phyloP scores from a whole-genome alignment of 2,797 vertebrate species.

The Pseudomugil tenellus region DNA sequence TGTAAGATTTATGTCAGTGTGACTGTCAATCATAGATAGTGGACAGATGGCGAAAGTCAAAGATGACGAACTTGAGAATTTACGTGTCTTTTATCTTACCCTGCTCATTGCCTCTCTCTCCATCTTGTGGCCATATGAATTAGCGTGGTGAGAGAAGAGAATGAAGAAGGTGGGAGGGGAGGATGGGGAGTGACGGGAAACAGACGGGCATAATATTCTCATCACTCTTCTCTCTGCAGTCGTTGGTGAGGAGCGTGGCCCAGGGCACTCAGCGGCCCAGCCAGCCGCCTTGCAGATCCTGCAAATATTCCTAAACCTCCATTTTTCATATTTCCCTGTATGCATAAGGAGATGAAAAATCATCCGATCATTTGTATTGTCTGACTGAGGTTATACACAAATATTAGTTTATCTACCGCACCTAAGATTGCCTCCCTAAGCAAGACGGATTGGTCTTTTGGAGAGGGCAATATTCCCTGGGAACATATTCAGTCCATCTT shows the following conservation, averaged over 20 bases:
- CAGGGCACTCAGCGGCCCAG: conserved; percentile 93
- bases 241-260: conserved; percentile 88
- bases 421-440: conserved; percentile 96
- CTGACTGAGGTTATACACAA: conserved; percentile 98
- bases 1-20: conserved; percentile 91
- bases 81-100: conserved; percentile 75
- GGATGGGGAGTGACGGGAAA: conserved; percentile 88
- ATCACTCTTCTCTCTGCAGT: conserved; percentile 95
- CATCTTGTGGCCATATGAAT: conserved; percentile 93
- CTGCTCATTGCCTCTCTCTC: conserved; percentile 80
- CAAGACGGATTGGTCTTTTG: conserved; percentile 94
- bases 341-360: conserved; percentile 99
- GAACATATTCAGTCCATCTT: conserved; percentile 94
- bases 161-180: conserved; percentile 78
- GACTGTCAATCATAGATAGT: conserved; percentile 91
- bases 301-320: conserved; percentile 96
- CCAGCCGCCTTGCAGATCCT: conserved; percentile 90
- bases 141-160: conserved; percentile 85
- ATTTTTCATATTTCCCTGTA: conserved; percentile 99
- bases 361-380: conserved; percentile 98
- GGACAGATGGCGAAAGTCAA: conserved; percentile 57
- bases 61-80: conserved; percentile 51
- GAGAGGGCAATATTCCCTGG: conserved; percentile 96
- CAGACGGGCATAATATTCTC: conserved; percentile 98
- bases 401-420: conserved; percentile 99